Evolutionary conservation across 2,797 vertebrate species (phyloP), one percentile per base, ranked within the genome.

Genomic region (Tinamus major): DNA sequence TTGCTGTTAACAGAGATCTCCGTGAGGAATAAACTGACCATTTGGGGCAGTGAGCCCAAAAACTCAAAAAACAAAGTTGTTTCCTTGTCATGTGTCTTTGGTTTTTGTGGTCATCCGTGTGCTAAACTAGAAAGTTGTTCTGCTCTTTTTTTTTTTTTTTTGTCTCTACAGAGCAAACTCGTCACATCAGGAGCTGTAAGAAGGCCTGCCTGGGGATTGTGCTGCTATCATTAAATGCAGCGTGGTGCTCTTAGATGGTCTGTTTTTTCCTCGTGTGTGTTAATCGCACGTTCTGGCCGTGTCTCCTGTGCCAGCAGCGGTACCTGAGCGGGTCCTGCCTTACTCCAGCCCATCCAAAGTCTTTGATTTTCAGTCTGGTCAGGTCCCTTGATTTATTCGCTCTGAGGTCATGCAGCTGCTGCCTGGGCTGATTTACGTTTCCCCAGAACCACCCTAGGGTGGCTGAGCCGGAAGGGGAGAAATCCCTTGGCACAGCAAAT

Each of bases 1-100:
- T 0, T 1, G n/a, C 63, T 20, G 1, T 46, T 46, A 11, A 20
- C 46, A 11, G 20, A 58, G 42, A 12, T n/a, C 16, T 11, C 17
- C 13, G 1, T 11, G 8, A 71, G 39, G 42, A 39, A 35, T 16
- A 19, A 81, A 33, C 33, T 35, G 59, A 14, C 24, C 4, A 0
- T 35, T 86, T 71, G 6, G 51, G 46, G 46, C 70, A 76, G 16
- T 2, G 9, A 10, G 9, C 55, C 27, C n/a, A 18, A 48, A 20
- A 70, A 27, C 31, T 33, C 44, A 21, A n/a, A 65, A 59, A 69
- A 37, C 48, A 49, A 49, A 49, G 48, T 23, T 49, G 20, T 49
- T 13, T 49, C 21, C 21, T 49, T 49, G 23, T 23, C 11, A 3
- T 49, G 24, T 53, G 7, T 46, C n/a, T 84, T 58, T 21, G 37